A percentile compares a stretch with the other conserved stretches of the same genome.
phyloP scores from a whole-genome alignment of 2,888 invertebrate species.

The Scaptomyza polygonia region DNA sequence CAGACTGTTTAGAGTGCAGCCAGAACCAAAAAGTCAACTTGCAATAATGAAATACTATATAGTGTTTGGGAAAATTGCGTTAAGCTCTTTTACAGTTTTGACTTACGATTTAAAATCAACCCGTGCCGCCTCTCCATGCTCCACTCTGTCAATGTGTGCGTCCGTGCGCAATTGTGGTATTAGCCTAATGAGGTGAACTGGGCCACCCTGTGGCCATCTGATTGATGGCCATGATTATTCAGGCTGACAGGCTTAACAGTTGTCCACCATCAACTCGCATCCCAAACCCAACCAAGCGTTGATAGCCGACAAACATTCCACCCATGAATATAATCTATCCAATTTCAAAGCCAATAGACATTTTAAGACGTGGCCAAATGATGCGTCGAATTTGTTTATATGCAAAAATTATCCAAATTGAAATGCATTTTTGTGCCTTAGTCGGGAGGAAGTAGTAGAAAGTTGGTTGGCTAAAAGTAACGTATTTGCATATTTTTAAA shows the following conservation, averaged over 20 bases:
- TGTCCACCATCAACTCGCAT: slow-evolving; percentile 13
- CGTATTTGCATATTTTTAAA: slow-evolving; percentile 65
- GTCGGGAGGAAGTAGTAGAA: slow-evolving; percentile 15
- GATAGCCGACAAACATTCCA: slow-evolving; percentile 24
- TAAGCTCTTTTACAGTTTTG: slow-evolving; percentile 10
- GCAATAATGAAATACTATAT: slow-evolving; percentile 69
- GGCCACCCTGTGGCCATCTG: slow-evolving; percentile 59
- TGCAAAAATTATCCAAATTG: slow-evolving; percentile 73
- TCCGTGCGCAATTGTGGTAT: slow-evolving; percentile 73
- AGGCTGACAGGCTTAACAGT: slow-evolving; percentile 64
- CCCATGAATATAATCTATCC: slow-evolving; percentile 58
- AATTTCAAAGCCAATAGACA: slow-evolving; percentile 56
- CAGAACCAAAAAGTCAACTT: slow-evolving; percentile 56
- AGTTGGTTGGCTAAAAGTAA: not conserved
- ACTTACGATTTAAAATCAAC: not conserved
- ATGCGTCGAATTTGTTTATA: slow-evolving; percentile 48
- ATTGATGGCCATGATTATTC: slow-evolving; percentile 77
- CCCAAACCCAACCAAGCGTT: slow-evolving; percentile 7
- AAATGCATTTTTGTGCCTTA: slow-evolving; percentile 74
- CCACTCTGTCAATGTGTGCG: slow-evolving; percentile 38
- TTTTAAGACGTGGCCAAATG: slow-evolving; percentile 54
- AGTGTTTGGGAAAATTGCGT: slow-evolving; percentile 54
- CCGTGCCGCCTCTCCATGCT: slow-evolving; percentile 4
- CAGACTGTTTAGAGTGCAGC: not conserved
- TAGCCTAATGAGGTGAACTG: slow-evolving; percentile 75